These are phyloP conservation scores for Lepidotrigona ventralis DNA, from an alignment of 1,140 invertebrate genomes.

Conservation along the genomic window DNA sequence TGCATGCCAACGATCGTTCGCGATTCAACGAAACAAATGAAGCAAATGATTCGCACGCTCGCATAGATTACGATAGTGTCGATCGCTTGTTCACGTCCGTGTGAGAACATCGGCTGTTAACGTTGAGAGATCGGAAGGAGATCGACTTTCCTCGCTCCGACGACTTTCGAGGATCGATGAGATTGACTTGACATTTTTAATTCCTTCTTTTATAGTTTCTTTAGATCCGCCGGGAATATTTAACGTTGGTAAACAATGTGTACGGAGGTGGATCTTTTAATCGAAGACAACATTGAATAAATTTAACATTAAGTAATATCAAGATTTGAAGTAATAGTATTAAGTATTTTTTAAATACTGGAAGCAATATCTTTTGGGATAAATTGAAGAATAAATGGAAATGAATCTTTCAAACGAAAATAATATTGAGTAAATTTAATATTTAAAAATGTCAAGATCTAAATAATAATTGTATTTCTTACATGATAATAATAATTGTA, in stretches of 20 bases:
- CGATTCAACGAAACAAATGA: not conserved
- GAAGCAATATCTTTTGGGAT: no score
- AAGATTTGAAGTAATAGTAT: no score
- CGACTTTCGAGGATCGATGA: not conserved
- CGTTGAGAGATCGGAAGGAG: not conserved
- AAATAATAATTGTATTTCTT: not conserved
- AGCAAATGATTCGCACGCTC: not conserved
- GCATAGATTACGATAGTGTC: not conserved
- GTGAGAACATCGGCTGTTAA: not conserved
- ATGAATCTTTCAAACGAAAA: not conserved
- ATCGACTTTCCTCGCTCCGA: not conserved
- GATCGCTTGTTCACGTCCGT: no score
- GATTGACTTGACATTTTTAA: not conserved
- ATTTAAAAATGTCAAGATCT: not conserved
- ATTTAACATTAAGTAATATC: not conserved
- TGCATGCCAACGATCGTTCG: not conserved
- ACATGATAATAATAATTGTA: not conserved
- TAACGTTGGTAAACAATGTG: not conserved
- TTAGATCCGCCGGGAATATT: not conserved
- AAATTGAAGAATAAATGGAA: not conserved
- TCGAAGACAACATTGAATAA: not conserved
- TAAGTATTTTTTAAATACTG: no score
- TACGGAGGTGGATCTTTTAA: not conserved
- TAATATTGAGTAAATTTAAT: not conserved
- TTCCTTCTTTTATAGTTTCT: not conserved